phyloP scores from a whole-genome alignment of 2,797 vertebrate genomes.

The Hippopotamyrus pictus region DNA sequence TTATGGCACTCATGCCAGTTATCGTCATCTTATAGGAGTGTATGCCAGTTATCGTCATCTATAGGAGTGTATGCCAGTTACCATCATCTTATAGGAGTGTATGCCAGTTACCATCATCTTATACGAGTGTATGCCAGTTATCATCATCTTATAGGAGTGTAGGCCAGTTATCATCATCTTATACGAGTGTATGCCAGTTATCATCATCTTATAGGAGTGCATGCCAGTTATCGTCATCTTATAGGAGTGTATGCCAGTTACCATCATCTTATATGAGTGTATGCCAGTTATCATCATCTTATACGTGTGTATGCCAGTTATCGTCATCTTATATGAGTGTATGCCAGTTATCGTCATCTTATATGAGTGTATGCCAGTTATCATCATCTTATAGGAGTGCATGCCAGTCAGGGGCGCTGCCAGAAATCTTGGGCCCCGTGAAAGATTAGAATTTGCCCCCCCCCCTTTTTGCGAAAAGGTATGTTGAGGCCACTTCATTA shows the following conservation, averaged over 20 bases:
- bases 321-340: not conserved
- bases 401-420: not conserved
- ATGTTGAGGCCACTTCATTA: no score
- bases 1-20: not conserved
- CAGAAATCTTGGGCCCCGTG: no score
- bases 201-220: not conserved
- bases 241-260: not conserved
- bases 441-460: no score
- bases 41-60: no score
- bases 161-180: not conserved
- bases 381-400: not conserved
- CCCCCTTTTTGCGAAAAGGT: no score
- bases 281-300: not conserved
- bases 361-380: not conserved
- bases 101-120: not conserved
- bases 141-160: no score
- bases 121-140: no score
- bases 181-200: not conserved
- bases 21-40: not conserved
- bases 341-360: not conserved
- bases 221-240: not conserved
- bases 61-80: not conserved
- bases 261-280: no score
- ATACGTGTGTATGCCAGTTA: not conserved
- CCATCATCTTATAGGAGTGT: not conserved